Evolutionary conservation across 2,113 vertebrate species (phyloP).

Genomic region (Asarcornis scutulata): DNA sequence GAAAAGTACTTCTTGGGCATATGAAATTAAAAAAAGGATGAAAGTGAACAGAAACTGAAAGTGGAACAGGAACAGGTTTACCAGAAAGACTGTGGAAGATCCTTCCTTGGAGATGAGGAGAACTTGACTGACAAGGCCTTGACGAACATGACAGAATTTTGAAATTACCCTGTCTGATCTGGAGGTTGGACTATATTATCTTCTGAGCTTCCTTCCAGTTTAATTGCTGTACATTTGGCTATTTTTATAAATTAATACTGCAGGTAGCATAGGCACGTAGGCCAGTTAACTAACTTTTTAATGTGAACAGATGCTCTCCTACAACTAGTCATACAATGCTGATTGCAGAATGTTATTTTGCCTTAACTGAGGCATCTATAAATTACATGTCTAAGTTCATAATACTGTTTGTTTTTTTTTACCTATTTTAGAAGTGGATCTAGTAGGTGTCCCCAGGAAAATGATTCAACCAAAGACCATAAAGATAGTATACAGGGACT

Average conservation of each 20-base stretch:
- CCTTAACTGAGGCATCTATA: not conserved
- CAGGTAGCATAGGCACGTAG: not conserved
- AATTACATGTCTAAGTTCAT: not conserved
- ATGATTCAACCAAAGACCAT: not conserved
- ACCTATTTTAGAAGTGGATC: not conserved
- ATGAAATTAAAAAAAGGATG: not conserved
- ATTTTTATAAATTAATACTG: not conserved
- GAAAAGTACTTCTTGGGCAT: not conserved
- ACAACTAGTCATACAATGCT: not conserved
- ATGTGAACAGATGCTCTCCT: not conserved
- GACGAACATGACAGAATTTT: rapidly evolving
- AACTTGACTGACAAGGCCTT: not conserved
- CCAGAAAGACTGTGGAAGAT: not conserved
- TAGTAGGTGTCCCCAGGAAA: not conserved
- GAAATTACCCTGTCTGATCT: not conserved
- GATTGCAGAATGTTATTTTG: not conserved
- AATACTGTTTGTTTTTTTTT: not conserved
- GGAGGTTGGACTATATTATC: not conserved
- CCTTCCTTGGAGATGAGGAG: not conserved
- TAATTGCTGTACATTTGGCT: not conserved
- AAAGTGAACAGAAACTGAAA: not conserved
- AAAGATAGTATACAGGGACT: rapidly evolving
- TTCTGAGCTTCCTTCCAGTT: not conserved
- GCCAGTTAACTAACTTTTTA: not conserved
- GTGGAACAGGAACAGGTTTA: not conserved